Evolutionary conservation across 2,113 vertebrate species (phyloP).

Genomic region (Lepus americanus): DNA sequence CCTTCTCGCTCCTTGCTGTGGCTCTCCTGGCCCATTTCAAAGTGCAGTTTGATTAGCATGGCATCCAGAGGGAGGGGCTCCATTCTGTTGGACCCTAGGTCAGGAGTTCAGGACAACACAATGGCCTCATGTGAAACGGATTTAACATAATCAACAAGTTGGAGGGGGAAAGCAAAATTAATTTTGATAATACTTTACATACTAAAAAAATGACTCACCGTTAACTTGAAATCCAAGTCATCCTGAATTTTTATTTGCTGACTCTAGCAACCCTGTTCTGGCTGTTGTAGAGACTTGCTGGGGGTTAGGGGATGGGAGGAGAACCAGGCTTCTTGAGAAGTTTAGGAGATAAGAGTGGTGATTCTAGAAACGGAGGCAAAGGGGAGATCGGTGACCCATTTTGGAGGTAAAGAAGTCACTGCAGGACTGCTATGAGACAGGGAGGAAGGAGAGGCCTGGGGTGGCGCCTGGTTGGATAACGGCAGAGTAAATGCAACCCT

Average conservation of each 20-base stretch:
- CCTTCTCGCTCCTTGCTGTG: not conserved
- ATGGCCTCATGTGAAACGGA: not conserved
- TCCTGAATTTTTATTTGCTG: conserved; percentile 25
- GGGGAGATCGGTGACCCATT: not conserved
- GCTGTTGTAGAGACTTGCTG: not conserved
- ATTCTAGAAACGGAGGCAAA: not conserved
- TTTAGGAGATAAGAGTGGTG: not conserved
- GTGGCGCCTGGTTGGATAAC: not conserved
- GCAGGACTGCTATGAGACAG: not conserved
- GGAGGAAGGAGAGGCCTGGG: not conserved
- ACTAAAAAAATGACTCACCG: not conserved
- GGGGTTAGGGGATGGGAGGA: not conserved
- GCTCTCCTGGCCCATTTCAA: not conserved
- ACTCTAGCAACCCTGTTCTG: not conserved
- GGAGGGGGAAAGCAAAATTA: not conserved
- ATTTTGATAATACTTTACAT: conserved; percentile 16
- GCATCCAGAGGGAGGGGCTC: not conserved
- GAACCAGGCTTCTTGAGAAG: not conserved
- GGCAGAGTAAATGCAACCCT: not conserved
- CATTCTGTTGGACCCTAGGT: not conserved
- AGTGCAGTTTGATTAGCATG: not conserved
- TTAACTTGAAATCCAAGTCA: not conserved
- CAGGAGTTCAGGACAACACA: not conserved
- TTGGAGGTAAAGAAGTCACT: not conserved
- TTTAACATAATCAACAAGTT: conserved; percentile 21